Evolutionary conservation across 2,113 vertebrate species (phyloP), one percentile per base, ranked within the genome.

Genomic region (Planiliza haematocheilus): DNA sequence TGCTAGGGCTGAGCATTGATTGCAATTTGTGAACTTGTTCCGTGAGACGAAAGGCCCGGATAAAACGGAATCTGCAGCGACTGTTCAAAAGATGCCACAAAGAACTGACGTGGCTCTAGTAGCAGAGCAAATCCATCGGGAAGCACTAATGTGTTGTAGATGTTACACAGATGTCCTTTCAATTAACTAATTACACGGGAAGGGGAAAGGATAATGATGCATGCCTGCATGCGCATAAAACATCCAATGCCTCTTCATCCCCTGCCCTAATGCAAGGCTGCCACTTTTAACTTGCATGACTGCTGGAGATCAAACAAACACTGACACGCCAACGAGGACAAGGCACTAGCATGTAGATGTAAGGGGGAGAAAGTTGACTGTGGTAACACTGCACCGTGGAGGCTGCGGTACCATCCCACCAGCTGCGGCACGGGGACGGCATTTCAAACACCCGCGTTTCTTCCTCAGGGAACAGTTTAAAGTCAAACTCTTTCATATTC

Each of bases 151-250:
- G 81, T 85, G 76, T 65, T 79, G 65, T 79, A 82, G 77, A 91
- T 83, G 74, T 88, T 86, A 60, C 77, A 87, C 78, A 82, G 72
- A 90, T 91, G 87, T 89, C 83, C 79, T 85, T 80, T 63, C 71
- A 89, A 89, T 91, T 81, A 88, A 85, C 74, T 88, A 87, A 86
- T 89, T 89, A 86, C 56, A 85, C 53, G 67, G 24, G 65, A 85
- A 84, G 41, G 65, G 49, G 48, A 58, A 61, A 56, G 10, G 57
- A 79, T 88, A 86, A 86, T 80, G 86, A 87, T 75, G 41, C 65
- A 37, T 78, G 56, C 43, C 60, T 74, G 72, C 70, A 62, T 88
- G 71, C 85, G 64, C 70, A 86, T 78, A 63, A 86, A 77, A 70
- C 51, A 63, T 49, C 62, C 51, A 60, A n/a, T 70, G 69, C 82